Percentiles rank a stretch among this genome's conserved stretches.
Evolutionary conservation across 2,888 invertebrate species (phyloP).

Genomic region (Euspilapteryx auroguttella): DNA sequence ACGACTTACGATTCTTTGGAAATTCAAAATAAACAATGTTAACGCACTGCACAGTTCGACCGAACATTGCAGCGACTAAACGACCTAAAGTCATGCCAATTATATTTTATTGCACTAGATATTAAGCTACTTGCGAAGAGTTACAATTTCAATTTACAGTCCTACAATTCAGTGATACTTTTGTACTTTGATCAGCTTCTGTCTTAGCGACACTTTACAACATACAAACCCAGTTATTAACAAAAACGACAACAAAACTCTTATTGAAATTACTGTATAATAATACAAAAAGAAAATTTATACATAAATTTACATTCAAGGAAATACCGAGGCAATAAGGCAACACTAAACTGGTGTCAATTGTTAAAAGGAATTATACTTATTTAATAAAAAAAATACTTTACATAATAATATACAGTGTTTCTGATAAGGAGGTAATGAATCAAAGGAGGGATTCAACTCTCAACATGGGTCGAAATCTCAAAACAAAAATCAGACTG

Average conservation of each 20-base stretch:
- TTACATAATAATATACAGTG: too few relatives aligned
- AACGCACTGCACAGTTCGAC: too few relatives aligned
- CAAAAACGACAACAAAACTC: slow-evolving; percentile 12
- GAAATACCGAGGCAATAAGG: slow-evolving; percentile 34
- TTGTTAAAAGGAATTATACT: too few relatives aligned
- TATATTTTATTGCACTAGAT: slow-evolving; percentile 47
- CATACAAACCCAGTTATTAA: slow-evolving; percentile 10
- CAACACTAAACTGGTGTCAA: slow-evolving; percentile 33
- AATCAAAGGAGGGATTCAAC: too few relatives aligned
- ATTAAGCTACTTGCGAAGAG: slow-evolving; percentile 52
- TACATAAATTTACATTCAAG: too few relatives aligned
- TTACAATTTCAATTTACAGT: slow-evolving; percentile 13
- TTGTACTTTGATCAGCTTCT: slow-evolving; percentile 47
- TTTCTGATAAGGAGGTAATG: too few relatives aligned
- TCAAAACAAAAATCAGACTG: too few relatives aligned
- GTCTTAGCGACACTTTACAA: neutral
- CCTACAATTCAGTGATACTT: slow-evolving; percentile 9
- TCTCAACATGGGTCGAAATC: too few relatives aligned
- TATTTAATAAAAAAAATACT: too few relatives aligned
- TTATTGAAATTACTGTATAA: slow-evolving; percentile 13
- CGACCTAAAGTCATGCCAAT: too few relatives aligned
- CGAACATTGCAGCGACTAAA: too few relatives aligned
- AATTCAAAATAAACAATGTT: slow-evolving; percentile 17
- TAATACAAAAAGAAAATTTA: slow-evolving; percentile 5
- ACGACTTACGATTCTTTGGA: slow-evolving; percentile 34